Percentiles rank a stretch among this genome's conserved stretches.
phyloP scores from a whole-genome alignment of 2,888 invertebrate species.

The Agrotis exclamationis region DNA sequence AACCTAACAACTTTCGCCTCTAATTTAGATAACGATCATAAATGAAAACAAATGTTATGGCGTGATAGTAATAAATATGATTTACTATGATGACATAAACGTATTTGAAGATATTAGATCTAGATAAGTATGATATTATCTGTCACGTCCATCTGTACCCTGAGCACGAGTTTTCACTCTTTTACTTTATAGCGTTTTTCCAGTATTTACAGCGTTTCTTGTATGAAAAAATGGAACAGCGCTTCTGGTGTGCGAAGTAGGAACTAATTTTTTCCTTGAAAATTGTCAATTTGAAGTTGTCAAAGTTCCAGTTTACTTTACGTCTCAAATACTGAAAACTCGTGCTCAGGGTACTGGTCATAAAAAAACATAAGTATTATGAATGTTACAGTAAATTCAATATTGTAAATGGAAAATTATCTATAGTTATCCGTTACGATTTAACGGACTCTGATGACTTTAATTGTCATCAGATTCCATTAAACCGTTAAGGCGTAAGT shows the following conservation, averaged over 20 bases:
- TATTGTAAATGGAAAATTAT: background rate
- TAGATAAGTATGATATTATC: constrained; percentile 8
- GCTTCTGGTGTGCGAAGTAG: no score
- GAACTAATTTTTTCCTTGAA: no score
- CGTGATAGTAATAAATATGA: constrained; percentile 35
- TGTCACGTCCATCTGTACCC: constrained; percentile 18
- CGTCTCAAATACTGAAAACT: no score
- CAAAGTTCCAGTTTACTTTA: no score
- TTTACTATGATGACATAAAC: constrained; percentile 30
- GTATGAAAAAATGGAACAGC: no score
- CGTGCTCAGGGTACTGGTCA: no score
- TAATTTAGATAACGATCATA: constrained; percentile 49
- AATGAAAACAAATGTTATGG: constrained; percentile 27
- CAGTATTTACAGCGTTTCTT: no score
- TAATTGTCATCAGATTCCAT: no score
- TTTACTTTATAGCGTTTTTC: no score
- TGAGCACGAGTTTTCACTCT: no score
- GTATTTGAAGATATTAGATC: constrained; percentile 25
- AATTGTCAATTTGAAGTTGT: no score
- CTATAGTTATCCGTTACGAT: background rate
- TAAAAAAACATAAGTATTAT: background rate
- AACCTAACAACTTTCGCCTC: constrained; percentile 43
- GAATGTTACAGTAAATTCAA: background rate
- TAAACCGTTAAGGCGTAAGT: no score
- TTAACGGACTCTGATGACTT: background rate